Percentiles rank a stretch among this genome's conserved stretches.
Evolutionary conservation across 1,140 invertebrate species (phyloP).

Genomic region (Maniola jurtina): DNA sequence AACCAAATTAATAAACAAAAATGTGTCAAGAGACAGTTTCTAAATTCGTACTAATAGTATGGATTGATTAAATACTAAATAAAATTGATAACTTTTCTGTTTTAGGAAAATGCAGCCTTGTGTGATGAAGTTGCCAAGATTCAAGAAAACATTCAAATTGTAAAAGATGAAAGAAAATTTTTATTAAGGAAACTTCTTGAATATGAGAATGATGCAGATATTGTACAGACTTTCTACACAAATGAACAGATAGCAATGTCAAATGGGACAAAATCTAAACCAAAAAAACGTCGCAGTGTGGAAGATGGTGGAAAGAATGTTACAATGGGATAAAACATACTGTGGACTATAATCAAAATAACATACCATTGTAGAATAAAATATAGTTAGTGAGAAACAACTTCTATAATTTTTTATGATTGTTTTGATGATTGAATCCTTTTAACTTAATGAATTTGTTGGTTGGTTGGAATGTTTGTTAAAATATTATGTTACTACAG

Average conservation of each 20-base stretch:
- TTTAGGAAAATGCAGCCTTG: conserved; percentile 88
- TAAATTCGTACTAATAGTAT: neutral
- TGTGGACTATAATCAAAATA: neutral
- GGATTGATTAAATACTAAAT: neutral
- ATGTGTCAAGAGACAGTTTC: no score
- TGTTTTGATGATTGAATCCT: no score
- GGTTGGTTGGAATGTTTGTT: no score
- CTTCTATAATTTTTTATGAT: no score
- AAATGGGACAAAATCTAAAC: conserved; percentile 61
- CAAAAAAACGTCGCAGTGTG: conserved; percentile 58
- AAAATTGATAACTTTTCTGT: conserved; percentile 11
- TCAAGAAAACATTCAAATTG: conserved; percentile 86
- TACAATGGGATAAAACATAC: conserved; percentile 3
- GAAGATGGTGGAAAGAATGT: conserved; percentile 53
- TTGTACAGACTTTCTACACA: conserved; percentile 44
- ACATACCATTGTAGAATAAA: no score
- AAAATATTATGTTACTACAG: no score
- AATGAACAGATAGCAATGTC: conserved; percentile 42
- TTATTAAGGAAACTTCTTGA: conserved; percentile 83
- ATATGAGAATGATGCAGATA: conserved; percentile 81
- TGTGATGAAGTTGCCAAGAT: conserved; percentile 89
- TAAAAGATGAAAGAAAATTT: conserved; percentile 88
- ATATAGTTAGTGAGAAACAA: no score
- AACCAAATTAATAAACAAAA: no score
- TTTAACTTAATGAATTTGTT: no score